Percentiles rank a stretch among this genome's conserved stretches.
phyloP scores from a whole-genome alignment of 2,113 vertebrate species.

The Echinops telfairi region DNA sequence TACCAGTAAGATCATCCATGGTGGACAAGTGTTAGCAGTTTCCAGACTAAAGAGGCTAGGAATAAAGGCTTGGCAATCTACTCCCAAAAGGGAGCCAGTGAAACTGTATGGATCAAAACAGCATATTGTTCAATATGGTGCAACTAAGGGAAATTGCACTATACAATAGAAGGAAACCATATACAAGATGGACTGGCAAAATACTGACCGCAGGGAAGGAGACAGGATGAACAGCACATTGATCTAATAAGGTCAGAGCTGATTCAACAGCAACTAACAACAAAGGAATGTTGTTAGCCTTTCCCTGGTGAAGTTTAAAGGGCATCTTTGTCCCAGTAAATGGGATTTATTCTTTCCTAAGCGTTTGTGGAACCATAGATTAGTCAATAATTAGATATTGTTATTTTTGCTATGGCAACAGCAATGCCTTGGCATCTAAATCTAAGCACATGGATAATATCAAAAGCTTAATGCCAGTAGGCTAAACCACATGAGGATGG shows the following conservation, averaged over 20 bases:
- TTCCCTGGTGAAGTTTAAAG: not conserved
- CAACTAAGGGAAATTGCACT: not conserved
- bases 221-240: not conserved
- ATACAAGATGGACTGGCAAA: not conserved
- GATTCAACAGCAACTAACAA: not conserved
- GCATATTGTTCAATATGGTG: not conserved
- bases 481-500: slow-evolving; percentile 30
- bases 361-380: not conserved
- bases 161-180: not conserved
- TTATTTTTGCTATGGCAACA: slow-evolving; percentile 25
- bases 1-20: not conserved
- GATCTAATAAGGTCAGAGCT: not conserved
- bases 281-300: not conserved
- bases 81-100: not conserved
- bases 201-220: not conserved
- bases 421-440: slow-evolving; percentile 8
- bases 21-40: not conserved
- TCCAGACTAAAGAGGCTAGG: not conserved
- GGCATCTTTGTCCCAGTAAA: not conserved
- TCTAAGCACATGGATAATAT: not conserved
- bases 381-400: not conserved
- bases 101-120: not conserved
- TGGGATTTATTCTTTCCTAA: not conserved
- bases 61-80: not conserved
- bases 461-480: not conserved